Base-by-base conservation (phyloP, 2,113 vertebrate genomes). In the Aepyceros melampus region DNA sequence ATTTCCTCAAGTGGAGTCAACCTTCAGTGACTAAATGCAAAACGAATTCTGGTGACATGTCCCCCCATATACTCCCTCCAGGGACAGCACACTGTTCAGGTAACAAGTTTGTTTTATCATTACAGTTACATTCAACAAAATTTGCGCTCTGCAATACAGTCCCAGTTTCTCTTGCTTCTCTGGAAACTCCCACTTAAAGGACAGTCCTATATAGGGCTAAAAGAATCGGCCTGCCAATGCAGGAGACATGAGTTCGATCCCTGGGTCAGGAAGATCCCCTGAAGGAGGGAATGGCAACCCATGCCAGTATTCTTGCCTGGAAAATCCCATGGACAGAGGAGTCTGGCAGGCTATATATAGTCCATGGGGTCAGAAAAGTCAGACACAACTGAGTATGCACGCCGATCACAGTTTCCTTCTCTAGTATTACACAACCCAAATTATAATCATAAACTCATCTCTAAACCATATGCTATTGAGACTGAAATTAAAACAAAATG, bases 401-500 rank as follows among this genome's bases (percentile, higher is more conserved):
- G 10, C 23, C 67, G 5, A 71, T 87, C 95, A 58, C 56, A 3
- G 93, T 91, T 96, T 97, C 97, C 96, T 95, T 98, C 97, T 98
- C 97, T 97, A 97, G 98, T 84, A 60, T 95, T 64, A 92, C 58
- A 98, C 93, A 98, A 94, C 91, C 86, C 36, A 97, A 96, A 97
- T 98, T 98, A 98, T 49, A 98, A 97, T 81, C 86, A 97, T 97
- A 90, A 97, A 89, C 51, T 47, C 85, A 62, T 89, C 93, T 84
- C 94, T 40, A 97, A 98, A 98, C 96, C 94, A 95, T 97, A 94
- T 89, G 97, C 86, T 98, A 91, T 91, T 16, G n/a, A 94, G 93
- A 96, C 96, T 96, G 95, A 98, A 98, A 98, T 97, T 98, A 97
- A 94, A 95, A 67, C 95, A 94, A 97, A 97, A 96, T 91, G 93